These are phyloP conservation scores for Mythimna impura DNA, from an alignment of 2,888 invertebrate genomes.

Conservation along the genomic window DNA sequence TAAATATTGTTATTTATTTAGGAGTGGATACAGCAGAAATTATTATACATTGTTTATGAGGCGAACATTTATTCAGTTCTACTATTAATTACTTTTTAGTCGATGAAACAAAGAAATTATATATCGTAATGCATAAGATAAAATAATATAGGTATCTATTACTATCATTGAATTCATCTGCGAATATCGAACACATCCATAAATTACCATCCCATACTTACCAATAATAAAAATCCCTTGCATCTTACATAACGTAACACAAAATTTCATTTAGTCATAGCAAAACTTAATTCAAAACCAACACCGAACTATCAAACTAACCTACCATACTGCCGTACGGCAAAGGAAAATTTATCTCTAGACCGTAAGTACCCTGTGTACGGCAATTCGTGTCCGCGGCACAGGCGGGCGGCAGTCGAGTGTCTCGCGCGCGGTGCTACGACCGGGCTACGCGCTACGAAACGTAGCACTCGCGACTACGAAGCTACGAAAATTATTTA, in stretches of 20 bases:
- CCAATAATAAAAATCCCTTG: neutral
- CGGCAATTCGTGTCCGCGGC: constrained; percentile 82
- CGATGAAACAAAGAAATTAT: neutral
- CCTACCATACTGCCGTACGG: constrained; percentile 54
- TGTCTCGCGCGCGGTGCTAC: constrained; percentile 83
- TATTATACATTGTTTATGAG: neutral
- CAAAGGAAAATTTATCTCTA: constrained; percentile 67
- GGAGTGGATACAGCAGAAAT: neutral
- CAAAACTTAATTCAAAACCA: neutral
- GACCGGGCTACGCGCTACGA: constrained; percentile 82
- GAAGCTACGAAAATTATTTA: constrained; percentile 74
- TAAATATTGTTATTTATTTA: constrained; percentile 9
- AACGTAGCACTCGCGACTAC: constrained; percentile 79
- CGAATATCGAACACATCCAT: neutral
- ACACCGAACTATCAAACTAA: constrained; percentile 35
- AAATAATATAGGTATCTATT: neutral
- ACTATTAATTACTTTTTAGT: neutral
- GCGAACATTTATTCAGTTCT: neutral
- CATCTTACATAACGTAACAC: neutral
- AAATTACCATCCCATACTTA: neutral
- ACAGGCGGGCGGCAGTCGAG: constrained; percentile 82
- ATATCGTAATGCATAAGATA: neutral
- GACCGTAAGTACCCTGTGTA: constrained; percentile 72
- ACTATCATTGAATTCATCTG: neutral
- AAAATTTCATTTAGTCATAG: neutral